Evolutionary conservation across 2,797 vertebrate genomes (phyloP).

Genomic region (Zenarchopterus dispar): DNA sequence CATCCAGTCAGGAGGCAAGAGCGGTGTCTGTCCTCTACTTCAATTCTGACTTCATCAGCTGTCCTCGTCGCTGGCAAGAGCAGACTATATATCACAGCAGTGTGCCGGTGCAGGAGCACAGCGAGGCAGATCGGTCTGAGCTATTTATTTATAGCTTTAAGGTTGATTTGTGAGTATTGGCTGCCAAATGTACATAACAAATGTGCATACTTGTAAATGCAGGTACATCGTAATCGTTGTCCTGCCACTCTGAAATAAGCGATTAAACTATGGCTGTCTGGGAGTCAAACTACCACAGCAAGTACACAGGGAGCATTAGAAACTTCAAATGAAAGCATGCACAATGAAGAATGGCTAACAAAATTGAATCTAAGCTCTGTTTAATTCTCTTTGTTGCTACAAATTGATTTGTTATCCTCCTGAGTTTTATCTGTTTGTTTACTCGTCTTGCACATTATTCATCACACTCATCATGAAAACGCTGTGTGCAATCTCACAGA

Average conservation of each 20-base stretch:
- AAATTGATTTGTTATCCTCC: slow-evolving; percentile 66
- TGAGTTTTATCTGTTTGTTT: slow-evolving; percentile 65
- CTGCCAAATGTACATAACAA: slow-evolving; percentile 69
- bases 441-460: slow-evolving; percentile 56
- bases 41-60: slow-evolving; percentile 72
- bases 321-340: slow-evolving; percentile 55
- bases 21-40: slow-evolving; percentile 63
- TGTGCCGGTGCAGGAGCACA: slow-evolving; percentile 55
- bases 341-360: slow-evolving; percentile 45
- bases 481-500: slow-evolving; percentile 59
- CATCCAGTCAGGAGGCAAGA: slow-evolving; percentile 57
- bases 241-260: slow-evolving; percentile 57
- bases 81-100: slow-evolving; percentile 60
- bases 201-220: slow-evolving; percentile 60
- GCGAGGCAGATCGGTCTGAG: slow-evolving; percentile 58
- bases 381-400: slow-evolving; percentile 61
- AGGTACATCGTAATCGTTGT: slow-evolving; percentile 50
- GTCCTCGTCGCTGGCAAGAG: slow-evolving; percentile 55
- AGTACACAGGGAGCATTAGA: slow-evolving; percentile 49
- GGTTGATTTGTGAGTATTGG: slow-evolving; percentile 65
- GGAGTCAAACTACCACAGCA: slow-evolving; percentile 66
- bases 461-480: slow-evolving; percentile 68
- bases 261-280: slow-evolving; percentile 60
- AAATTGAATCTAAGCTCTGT: slow-evolving; percentile 46
- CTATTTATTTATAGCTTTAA: slow-evolving; percentile 70